Evolutionary conservation across 2,113 vertebrate species (phyloP).

Genomic region (Centropus bengalensis): DNA sequence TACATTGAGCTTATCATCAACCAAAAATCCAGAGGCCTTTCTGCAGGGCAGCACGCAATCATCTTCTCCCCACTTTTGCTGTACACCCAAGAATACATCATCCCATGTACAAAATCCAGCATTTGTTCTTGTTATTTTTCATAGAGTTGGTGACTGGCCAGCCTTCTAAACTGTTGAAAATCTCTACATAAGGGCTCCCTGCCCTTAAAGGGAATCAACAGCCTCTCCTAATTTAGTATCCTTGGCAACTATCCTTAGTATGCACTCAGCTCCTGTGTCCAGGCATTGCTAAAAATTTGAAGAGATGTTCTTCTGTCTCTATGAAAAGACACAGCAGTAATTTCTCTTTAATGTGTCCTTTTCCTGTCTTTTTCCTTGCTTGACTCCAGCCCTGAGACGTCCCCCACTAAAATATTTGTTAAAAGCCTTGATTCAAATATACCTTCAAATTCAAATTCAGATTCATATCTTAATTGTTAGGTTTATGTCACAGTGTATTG

Average conservation of each 20-base stretch:
- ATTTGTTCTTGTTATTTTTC: background rate
- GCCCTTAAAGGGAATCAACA: background rate
- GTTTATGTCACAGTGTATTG: background rate
- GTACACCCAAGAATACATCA: background rate
- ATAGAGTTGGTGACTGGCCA: background rate
- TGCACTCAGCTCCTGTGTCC: background rate
- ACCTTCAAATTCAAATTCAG: background rate
- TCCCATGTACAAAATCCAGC: background rate
- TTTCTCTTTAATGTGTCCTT: background rate
- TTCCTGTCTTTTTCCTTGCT: background rate
- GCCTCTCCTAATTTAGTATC: background rate
- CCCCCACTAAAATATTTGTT: background rate
- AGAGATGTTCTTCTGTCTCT: background rate
- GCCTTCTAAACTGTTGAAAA: background rate
- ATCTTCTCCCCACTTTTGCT: background rate
- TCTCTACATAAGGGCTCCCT: background rate
- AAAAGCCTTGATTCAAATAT: background rate
- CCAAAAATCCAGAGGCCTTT: background rate
- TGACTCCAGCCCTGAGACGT: background rate
- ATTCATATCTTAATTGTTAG: background rate
- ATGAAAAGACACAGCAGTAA: background rate
- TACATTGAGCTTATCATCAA: too few species aligned
- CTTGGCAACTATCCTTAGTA: background rate
- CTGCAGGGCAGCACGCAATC: background rate
- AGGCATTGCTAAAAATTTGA: background rate